Evolutionary conservation across 2,888 invertebrate genomes (phyloP), one percentile per base, ranked within the genome.

Genomic region (Spicauda simplicius): DNA sequence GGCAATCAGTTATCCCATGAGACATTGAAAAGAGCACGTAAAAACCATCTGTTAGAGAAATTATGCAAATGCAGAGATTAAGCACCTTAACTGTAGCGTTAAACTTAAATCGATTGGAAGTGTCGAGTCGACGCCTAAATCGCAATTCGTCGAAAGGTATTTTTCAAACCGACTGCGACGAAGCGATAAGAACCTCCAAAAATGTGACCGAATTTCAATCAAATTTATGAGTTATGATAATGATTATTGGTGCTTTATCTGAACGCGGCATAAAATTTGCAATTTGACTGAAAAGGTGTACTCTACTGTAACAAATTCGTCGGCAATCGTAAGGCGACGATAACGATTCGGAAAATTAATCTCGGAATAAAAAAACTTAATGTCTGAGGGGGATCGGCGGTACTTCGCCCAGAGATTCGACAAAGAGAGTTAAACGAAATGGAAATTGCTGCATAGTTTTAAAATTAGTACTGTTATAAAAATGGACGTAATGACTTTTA

Each of bases 181-280:
- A 76, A 75, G 83, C 85, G 93, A 93, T 93, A 93, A 93, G 91
- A 83, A 81, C 78, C 79, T 80, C 76, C 84, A 84, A 88, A 90
- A 91, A 91, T 91, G 89, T 91, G 87, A 91, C 91, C 90, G 87
- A 91, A 91, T 90, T 92, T 92, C 92, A 91, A 92, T 93, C 89
- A 90, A 91, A 91, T 92, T 92, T 92, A 93, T 91, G 90, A 92
- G 83, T 91, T 91, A 91, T 90, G 87, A 92, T 91, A 91, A 92
- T 91, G 88, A 92, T 91, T 90, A 89, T 90, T 90, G 90, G 89
- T 83, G 85, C 87, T 90, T 91, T 91, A 92, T 91, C 91, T 79
- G 82, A 76, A 85, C 80, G 79, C 71, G 87, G 88, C 91, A 88
- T 88, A 87, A 90, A 90, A 91, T 91, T 91, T 88, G 87, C 88